These are phyloP conservation scores for Penaeus indicus DNA, from an alignment of 1,140 invertebrate genomes.

Conservation along the genomic window DNA sequence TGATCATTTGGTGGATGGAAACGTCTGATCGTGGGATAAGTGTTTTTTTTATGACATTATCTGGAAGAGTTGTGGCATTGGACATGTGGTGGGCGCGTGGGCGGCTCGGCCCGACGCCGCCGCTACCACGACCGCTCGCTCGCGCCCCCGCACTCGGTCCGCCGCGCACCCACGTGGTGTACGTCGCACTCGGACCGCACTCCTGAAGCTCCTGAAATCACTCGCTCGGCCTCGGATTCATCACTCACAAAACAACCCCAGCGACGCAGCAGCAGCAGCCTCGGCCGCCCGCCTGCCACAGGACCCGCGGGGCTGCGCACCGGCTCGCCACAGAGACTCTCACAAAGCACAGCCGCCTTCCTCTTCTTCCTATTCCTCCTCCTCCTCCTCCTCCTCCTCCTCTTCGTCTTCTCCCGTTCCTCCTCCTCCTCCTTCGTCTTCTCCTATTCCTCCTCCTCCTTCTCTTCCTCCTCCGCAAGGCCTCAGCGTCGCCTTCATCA, in stretches of 20 bases:
- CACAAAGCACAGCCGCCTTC: too few relatives aligned
- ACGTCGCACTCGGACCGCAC: too few relatives aligned
- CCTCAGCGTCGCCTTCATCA: constrained; percentile 33
- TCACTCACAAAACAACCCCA: background rate
- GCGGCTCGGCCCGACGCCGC: constrained; percentile 15
- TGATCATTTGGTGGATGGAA: constrained; percentile 16
- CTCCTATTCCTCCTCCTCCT: too few relatives aligned
- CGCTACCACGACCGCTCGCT: constrained; percentile 45
- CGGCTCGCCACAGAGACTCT: too few relatives aligned
- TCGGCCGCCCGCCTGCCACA: too few relatives aligned
- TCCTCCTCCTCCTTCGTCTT: too few relatives aligned
- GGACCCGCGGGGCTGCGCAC: too few relatives aligned
- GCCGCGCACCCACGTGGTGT: constrained; percentile 43
- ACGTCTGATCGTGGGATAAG: background rate
- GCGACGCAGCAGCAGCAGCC: too few relatives aligned
- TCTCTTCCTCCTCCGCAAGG: background rate
- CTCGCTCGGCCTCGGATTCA: background rate
- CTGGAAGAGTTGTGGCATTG: background rate
- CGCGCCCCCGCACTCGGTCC: constrained; percentile 50
- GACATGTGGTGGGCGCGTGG: background rate
- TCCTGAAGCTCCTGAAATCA: too few relatives aligned
- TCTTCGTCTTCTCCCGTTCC: too few relatives aligned
- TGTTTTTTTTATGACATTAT: constrained; percentile 24
- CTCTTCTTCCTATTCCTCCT: too few relatives aligned
- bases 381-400: too few relatives aligned